Evolutionary conservation across 2,888 invertebrate species (phyloP).

Genomic region (Lasiommata megera): DNA sequence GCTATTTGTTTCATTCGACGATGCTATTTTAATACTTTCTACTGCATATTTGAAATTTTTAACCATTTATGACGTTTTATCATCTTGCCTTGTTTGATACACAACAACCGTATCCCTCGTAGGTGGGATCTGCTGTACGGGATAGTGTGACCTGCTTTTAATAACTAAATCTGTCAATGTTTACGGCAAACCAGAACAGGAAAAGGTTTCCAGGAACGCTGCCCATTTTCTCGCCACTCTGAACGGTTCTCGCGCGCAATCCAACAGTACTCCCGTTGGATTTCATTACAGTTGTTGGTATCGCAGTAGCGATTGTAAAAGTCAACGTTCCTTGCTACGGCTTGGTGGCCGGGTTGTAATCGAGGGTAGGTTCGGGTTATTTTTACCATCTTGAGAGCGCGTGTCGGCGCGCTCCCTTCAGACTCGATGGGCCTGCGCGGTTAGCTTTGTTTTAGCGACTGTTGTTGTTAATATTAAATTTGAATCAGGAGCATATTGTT

Average conservation of each 20-base stretch:
- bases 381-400: neutral
- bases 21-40: constrained; percentile 1
- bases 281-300: neutral
- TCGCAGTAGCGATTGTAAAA: neutral
- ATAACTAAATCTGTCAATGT: too few species aligned
- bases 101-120: too few species aligned
- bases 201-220: too few species aligned
- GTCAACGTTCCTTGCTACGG: neutral
- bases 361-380: neutral
- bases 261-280: too few species aligned
- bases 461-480: neutral
- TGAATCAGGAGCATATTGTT: too few species aligned
- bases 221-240: too few species aligned
- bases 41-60: neutral
- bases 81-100: too few species aligned
- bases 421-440: neutral
- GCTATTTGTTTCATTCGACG: constrained; percentile 3
- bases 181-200: too few species aligned
- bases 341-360: constrained; percentile 2
- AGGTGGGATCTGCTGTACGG: too few species aligned
- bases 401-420: neutral
- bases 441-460: neutral
- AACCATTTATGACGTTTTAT: neutral
- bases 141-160: too few species aligned
- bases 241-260: too few species aligned